Evolutionary conservation across 2,888 invertebrate species (phyloP).

Genomic region (Scaptomyza parva): DNA sequence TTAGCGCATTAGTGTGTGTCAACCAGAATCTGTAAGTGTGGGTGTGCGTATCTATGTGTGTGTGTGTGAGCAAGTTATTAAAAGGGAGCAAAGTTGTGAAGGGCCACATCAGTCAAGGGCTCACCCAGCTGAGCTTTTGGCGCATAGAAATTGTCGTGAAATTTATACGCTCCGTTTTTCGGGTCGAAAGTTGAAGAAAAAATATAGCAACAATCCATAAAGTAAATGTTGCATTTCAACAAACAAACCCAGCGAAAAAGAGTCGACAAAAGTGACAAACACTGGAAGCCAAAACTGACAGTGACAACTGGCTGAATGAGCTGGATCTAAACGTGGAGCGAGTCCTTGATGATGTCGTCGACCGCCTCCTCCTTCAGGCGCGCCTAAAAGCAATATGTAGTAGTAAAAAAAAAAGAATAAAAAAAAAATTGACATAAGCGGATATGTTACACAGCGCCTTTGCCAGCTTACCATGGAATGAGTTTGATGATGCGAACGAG

Average conservation of each 20-base stretch:
- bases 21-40: slow-evolving; percentile 7
- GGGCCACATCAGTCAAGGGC: slow-evolving; percentile 75
- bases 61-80: slow-evolving; percentile 69
- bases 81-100: slow-evolving; percentile 76
- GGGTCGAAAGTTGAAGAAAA: slow-evolving; percentile 77
- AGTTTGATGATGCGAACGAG: slow-evolving; percentile 16
- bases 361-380: slow-evolving; percentile 8
- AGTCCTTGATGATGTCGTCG: slow-evolving; percentile 63
- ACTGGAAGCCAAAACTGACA: slow-evolving; percentile 75
- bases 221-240: slow-evolving; percentile 79
- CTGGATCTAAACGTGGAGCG: slow-evolving; percentile 50
- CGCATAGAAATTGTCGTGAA: slow-evolving; percentile 74
- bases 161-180: slow-evolving; percentile 69
- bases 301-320: slow-evolving; percentile 75
- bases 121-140: slow-evolving; percentile 70
- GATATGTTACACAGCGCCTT: slow-evolving; percentile 78
- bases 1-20: slow-evolving; percentile 65
- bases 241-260: slow-evolving; percentile 62
- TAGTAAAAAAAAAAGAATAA: slow-evolving; percentile 28
- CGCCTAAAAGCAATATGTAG: slow-evolving; percentile 41
- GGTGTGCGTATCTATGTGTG: slow-evolving; percentile 11
- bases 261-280: slow-evolving; percentile 69
- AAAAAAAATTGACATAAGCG: slow-evolving; percentile 76
- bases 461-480: slow-evolving; percentile 38
- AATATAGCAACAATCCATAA: slow-evolving; percentile 80